phyloP scores from a whole-genome alignment of 2,113 vertebrate species.

The Aleadryas rufinucha region DNA sequence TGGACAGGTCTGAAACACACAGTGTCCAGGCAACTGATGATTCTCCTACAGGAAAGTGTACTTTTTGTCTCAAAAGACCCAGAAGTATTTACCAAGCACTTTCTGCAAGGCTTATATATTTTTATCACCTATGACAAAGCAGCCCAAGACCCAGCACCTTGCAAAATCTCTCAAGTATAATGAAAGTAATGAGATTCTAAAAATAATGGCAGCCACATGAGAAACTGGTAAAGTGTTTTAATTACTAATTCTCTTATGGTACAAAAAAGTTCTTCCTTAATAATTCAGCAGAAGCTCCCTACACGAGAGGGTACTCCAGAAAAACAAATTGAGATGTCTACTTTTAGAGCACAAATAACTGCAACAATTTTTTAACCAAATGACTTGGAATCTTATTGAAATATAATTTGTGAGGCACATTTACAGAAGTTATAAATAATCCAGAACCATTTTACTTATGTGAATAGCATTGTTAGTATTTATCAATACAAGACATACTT shows the following conservation, averaged over 20 bases:
- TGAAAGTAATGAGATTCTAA: conserved; percentile 30
- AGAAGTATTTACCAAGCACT: not conserved
- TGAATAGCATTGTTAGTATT: not conserved
- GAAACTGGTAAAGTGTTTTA: not conserved
- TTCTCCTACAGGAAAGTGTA: not conserved
- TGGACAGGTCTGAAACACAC: not conserved
- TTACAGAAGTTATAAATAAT: not conserved
- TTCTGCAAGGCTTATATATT: not conserved
- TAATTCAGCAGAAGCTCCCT: not conserved
- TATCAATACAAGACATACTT: not conserved
- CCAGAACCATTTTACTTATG: not conserved
- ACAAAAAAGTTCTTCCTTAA: not conserved
- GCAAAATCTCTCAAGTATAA: conserved; percentile 4
- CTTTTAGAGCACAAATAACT: not conserved
- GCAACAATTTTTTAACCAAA: not conserved
- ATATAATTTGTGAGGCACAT: not conserved
- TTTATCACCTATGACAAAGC: not conserved
- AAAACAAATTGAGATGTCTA: not conserved
- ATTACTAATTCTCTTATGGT: not conserved
- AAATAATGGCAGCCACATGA: not conserved
- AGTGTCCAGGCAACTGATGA: not conserved
- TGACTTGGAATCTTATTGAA: not conserved
- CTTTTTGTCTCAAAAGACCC: not conserved
- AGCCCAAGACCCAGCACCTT: not conserved
- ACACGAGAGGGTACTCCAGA: not conserved